Percentiles rank a stretch among this genome's conserved stretches.
Evolutionary conservation across 2,113 vertebrate species (phyloP).

Genomic region (Leucopternis melanops): DNA sequence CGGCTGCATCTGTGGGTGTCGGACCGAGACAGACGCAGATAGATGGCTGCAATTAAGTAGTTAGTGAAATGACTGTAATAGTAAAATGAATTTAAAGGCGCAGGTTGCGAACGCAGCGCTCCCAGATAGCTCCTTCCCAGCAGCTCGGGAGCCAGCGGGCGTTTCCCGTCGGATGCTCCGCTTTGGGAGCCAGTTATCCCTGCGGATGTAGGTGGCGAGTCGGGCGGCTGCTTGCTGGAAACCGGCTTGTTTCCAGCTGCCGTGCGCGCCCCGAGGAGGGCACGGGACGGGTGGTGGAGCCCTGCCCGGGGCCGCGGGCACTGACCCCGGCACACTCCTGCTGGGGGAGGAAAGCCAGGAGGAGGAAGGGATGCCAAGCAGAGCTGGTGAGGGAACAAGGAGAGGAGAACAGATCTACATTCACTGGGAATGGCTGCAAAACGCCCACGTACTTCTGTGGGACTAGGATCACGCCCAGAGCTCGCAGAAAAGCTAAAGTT

Average conservation of each 20-base stretch:
- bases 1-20: conserved; percentile 69
- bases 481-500: neutral
- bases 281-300: neutral
- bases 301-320: accelerated
- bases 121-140: neutral
- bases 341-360: neutral
- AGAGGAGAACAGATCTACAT: neutral
- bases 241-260: neutral
- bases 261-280: accelerated
- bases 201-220: neutral
- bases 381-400: neutral
- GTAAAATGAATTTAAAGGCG: conserved; percentile 60
- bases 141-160: neutral
- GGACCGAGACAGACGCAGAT: conserved; percentile 64
- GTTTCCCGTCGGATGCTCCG: neutral
- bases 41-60: conserved; percentile 62
- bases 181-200: neutral
- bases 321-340: neutral
- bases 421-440: neutral
- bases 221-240: neutral
- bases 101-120: neutral
- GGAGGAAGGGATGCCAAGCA: neutral
- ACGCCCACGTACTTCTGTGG: neutral
- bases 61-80: conserved; percentile 60
- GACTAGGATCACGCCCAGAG: neutral